Conservation (phyloP, 2,888 invertebrate genomes). For the Hydrotaea diabolus region DNA sequence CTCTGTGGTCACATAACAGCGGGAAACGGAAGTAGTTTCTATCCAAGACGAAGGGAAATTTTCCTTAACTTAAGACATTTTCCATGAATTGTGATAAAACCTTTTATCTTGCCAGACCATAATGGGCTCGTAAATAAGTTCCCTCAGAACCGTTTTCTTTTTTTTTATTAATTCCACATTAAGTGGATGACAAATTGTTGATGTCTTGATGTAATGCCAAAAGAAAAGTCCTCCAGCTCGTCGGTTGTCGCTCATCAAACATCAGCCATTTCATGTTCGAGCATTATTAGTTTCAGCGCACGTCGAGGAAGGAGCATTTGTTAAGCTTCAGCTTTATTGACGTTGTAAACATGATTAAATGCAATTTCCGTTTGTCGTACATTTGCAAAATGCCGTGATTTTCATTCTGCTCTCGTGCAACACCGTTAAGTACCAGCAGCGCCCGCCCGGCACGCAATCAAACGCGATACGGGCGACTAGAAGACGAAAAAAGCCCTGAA, state of each 20-base stretch:
- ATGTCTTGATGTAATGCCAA: background rate
- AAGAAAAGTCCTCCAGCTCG: background rate
- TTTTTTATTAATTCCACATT: background rate
- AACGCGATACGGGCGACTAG: background rate
- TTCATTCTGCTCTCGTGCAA: background rate
- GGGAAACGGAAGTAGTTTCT: no score
- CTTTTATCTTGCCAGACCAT: background rate
- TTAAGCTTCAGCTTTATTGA: background rate
- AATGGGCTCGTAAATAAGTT: background rate
- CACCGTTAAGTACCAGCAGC: no score
- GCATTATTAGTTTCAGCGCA: background rate
- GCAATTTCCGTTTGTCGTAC: conserved; percentile 10
- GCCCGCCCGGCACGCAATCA: conserved; percentile 7
- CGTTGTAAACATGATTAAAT: conserved; percentile 14
- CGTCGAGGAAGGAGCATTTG: background rate
- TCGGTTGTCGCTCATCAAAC: background rate
- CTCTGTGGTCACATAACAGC: no score
- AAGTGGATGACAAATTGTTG: conserved; percentile 3
- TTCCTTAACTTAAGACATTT: background rate
- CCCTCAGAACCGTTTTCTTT: background rate
- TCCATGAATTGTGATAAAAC: background rate
- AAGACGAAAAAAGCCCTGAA: no score
- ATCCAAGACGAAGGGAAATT: no score
- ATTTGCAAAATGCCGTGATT: background rate
- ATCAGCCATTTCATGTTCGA: background rate